These are phyloP conservation scores for Drosophila fungiperda DNA, from an alignment of 2,888 invertebrate species.

Conservation along the genomic window DNA sequence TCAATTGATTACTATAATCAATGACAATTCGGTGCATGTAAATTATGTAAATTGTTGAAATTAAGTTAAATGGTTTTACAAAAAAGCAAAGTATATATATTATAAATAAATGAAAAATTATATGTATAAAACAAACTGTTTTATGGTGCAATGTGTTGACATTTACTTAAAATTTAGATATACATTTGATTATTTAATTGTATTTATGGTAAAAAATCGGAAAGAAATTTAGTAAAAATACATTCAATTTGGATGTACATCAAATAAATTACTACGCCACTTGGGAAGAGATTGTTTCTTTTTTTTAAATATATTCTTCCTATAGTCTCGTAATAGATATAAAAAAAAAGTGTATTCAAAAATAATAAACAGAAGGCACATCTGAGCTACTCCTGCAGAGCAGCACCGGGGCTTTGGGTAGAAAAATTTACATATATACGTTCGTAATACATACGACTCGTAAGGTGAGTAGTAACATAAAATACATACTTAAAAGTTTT, in stretches of 20 bases:
- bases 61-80: slow-evolving; percentile 52
- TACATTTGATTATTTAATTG: slow-evolving; percentile 50
- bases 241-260: slow-evolving; percentile 53
- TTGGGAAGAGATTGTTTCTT: slow-evolving; percentile 43
- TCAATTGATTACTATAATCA: slow-evolving; percentile 20
- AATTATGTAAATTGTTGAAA: slow-evolving; percentile 47
- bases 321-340: slow-evolving; percentile 46
- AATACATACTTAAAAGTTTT: slow-evolving; percentile 56
- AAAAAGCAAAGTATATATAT: slow-evolving; percentile 29
- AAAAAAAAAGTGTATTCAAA: slow-evolving; percentile 25
- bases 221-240: slow-evolving; percentile 59
- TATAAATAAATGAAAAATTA: slow-evolving; percentile 44
- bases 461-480: slow-evolving; percentile 43
- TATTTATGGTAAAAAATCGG: slow-evolving; percentile 38
- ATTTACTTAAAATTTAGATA: slow-evolving; percentile 57
- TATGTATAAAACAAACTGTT: slow-evolving; percentile 43
- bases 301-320: slow-evolving; percentile 33
- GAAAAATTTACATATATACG: slow-evolving; percentile 44
- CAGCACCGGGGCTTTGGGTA: slow-evolving; percentile 12
- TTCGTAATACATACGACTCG: slow-evolving; percentile 43
- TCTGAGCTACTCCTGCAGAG: slow-evolving; percentile 18
- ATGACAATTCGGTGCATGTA: slow-evolving; percentile 35
- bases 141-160: slow-evolving; percentile 49
- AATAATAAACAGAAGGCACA: slow-evolving; percentile 54
- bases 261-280: slow-evolving; percentile 58